phyloP scores from a whole-genome alignment of 1,140 invertebrate genomes.

The Pissodes strobi region DNA sequence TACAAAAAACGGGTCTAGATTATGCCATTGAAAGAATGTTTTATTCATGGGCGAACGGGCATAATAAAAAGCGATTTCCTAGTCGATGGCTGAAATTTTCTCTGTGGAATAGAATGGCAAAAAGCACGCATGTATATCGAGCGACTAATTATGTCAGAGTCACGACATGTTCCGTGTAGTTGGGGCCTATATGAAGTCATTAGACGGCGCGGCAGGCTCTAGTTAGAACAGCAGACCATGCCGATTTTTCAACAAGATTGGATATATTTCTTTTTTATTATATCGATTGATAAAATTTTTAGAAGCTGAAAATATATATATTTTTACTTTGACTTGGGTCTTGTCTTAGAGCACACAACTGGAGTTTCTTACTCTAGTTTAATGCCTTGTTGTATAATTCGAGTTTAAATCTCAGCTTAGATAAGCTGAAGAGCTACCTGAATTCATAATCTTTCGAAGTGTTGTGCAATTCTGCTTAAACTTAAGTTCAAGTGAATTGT shows the following conservation, averaged over 20 bases:
- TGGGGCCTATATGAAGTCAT: constrained; percentile 25
- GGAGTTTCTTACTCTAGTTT: no score
- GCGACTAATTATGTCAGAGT: constrained; percentile 25
- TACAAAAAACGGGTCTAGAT: neutral
- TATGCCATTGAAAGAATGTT: constrained; percentile 3
- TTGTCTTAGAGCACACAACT: no score
- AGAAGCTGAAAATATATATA: no score
- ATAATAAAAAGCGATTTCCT: constrained; percentile 18
- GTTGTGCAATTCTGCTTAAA: no score
- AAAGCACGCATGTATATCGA: constrained; percentile 30
- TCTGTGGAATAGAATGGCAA: constrained; percentile 13
- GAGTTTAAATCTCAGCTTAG: no score
- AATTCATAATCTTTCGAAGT: no score
- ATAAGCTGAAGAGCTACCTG: no score
- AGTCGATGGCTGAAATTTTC: constrained; percentile 14
- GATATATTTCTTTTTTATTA: no score
- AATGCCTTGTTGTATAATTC: no score
- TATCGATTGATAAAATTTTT: no score
- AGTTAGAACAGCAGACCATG: constrained; percentile 3
- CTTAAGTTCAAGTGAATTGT: no score
- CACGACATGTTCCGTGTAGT: constrained; percentile 27
- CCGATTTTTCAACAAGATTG: constrained; percentile 3
- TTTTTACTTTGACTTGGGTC: no score
- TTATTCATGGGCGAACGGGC: neutral
- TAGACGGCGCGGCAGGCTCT: constrained; percentile 7